Conservation (phyloP, 2,888 invertebrate genomes). For the Lithodes maja region DNA sequence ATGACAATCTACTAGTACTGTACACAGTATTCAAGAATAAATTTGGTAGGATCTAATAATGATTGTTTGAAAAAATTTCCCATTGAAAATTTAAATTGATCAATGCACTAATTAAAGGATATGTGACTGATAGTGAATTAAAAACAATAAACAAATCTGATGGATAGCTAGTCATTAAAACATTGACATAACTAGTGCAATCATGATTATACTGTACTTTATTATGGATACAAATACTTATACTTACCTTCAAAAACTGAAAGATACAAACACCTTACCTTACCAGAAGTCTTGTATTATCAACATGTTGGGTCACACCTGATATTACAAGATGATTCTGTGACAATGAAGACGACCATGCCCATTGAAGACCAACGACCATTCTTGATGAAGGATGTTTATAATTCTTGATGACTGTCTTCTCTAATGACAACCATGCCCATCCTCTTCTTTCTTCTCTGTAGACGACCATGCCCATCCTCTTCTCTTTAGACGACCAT, state of each 20-base stretch:
- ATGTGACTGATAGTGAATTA: too few species aligned
- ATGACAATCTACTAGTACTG: too few species aligned
- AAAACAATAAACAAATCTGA: too few species aligned
- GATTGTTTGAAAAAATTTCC: too few species aligned
- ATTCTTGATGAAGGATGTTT: neutral
- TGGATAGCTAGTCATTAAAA: too few species aligned
- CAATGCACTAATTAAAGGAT: too few species aligned
- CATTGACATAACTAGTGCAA: too few species aligned
- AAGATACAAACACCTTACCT: neutral
- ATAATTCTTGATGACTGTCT: neutral
- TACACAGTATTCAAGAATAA: too few species aligned
- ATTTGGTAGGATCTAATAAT: too few species aligned
- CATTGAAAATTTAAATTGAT: too few species aligned
- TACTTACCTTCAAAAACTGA: neutral
- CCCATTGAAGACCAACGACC: neutral
- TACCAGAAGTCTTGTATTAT: conserved; percentile 2
- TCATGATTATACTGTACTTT: too few species aligned
- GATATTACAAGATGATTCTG: neutral
- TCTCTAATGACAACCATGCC: neutral
- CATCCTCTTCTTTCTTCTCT: neutral
- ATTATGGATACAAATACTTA: neutral
- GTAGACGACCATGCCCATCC: neutral
- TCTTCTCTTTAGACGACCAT: neutral
- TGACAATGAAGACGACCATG: conserved; percentile 1
- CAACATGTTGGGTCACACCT: neutral